Evolutionary conservation across 2,113 vertebrate species (phyloP), one percentile per base, ranked within the genome.

Genomic region (Columba janthina): DNA sequence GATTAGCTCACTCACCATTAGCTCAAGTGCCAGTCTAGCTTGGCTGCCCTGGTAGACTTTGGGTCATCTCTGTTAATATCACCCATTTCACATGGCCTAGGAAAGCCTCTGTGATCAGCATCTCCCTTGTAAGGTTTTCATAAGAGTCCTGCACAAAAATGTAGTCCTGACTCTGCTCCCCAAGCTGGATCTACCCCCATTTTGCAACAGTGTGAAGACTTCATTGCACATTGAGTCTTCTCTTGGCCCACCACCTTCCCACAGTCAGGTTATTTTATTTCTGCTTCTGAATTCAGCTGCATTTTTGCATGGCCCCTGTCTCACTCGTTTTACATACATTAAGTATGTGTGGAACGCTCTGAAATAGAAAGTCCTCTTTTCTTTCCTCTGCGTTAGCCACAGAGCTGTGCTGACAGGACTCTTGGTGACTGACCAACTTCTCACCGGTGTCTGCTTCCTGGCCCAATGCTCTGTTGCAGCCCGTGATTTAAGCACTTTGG

Each of bases 231-330:
- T 9, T 9, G 20, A 36, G 31, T 40, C 34, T 66, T 60, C 15
- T 17, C 73, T 72, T 65, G 56, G 42, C 50, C 48, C 20, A 74
- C 57, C 70, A 75, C 53, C 18, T 93, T 93, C 90, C 85, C 90
- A 74, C 65, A 84, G 51, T 31, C 38, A 28, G 60, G 57, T 61
- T 79, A 34, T 82, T 87, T 85, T 87, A 93, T 88, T 94, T 91
- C 95, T 94, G 77, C 61, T 82, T 96, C 92, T 89, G 66, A 93
- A 76, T 53, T 64, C 88, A 95, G 77, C 61, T 82, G 90, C 24
- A 12, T 31, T 89, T 94, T 85, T 95, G 89, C 87, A 77, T 40
- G 91, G 80, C 36, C 2, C 0, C 83, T 10, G 13, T 44, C 72
- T 53, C 75, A 44, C 75, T 80, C 1, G 2, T 84, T 94, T 94